These are phyloP conservation scores for Rhingia rostrata DNA, from an alignment of 2,888 invertebrate genomes.

Conservation along the genomic window DNA sequence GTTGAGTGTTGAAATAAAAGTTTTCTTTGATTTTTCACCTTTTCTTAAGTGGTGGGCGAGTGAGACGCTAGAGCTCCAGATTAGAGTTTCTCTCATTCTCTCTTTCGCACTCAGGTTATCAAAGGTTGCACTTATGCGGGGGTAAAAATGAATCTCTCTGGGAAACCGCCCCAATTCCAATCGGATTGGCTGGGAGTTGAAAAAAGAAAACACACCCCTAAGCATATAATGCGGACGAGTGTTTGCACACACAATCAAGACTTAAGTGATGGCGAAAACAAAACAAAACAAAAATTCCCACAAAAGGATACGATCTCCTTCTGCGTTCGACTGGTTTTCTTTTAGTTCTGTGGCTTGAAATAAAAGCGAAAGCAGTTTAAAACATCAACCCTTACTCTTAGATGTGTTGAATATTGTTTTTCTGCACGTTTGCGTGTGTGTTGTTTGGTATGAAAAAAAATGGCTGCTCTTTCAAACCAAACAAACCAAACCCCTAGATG, in stretches of 20 bases:
- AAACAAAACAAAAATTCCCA: constrained; percentile 18
- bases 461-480: constrained; percentile 45
- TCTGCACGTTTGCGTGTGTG: neutral
- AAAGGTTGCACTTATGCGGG: neutral
- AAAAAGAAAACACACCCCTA: constrained; percentile 66
- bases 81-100: constrained; percentile 10
- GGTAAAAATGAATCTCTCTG: constrained; percentile 45
- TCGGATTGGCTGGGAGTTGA: constrained; percentile 61
- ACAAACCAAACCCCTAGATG: constrained; percentile 3
- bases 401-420: neutral
- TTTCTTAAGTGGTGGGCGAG: constrained; percentile 28
- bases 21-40: constrained; percentile 66
- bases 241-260: constrained; percentile 71
- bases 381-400: constrained; percentile 50
- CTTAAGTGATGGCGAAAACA: constrained; percentile 52
- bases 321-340: constrained; percentile 33
- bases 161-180: constrained; percentile 59
- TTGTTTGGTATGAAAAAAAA: constrained; percentile 50
- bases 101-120: neutral
- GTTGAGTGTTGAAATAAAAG: constrained; percentile 20
- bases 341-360: constrained; percentile 47
- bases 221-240: constrained; percentile 45
- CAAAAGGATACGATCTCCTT: constrained; percentile 40
- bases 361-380: constrained; percentile 72
- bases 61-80: neutral